phyloP scores from a whole-genome alignment of 2,797 vertebrate genomes.

The Poeciliopsis infans region DNA sequence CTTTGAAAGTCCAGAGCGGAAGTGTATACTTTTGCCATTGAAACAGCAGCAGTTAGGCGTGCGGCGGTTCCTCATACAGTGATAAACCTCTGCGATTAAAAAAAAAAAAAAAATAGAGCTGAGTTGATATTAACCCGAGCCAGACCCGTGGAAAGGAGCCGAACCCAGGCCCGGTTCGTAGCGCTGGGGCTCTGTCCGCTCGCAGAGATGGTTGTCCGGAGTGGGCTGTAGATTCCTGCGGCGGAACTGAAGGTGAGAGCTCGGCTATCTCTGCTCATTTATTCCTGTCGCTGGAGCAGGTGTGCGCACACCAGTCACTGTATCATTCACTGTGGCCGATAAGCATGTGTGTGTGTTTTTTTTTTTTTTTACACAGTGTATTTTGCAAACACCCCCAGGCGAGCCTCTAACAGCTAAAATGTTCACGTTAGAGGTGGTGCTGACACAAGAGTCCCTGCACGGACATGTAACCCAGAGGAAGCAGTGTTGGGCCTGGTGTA shows the following conservation, averaged over 20 bases:
- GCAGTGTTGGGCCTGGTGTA: constrained; percentile 24
- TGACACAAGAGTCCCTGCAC: constrained; percentile 15
- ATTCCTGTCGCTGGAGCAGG: constrained; percentile 58
- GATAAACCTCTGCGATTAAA: constrained; percentile 52
- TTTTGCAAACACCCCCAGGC: constrained; percentile 9
- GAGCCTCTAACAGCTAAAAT: constrained; percentile 44
- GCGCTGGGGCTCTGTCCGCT: constrained; percentile 20
- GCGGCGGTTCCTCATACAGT: constrained; percentile 44
- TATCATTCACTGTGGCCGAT: background rate
- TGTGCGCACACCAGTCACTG: constrained; percentile 22
- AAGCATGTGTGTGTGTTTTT: no score
- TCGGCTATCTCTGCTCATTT: constrained; percentile 43
- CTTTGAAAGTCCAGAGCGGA: constrained; percentile 51
- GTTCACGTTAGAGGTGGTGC: constrained; percentile 41
- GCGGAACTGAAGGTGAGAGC: constrained; percentile 80
- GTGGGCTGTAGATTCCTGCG: constrained; percentile 67
- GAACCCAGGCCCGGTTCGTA: constrained; percentile 15
- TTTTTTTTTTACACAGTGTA: background rate
- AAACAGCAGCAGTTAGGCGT: constrained; percentile 50
- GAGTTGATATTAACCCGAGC: constrained; percentile 16
- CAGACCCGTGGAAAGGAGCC: constrained; percentile 11
- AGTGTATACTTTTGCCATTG: background rate
- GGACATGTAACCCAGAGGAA: constrained; percentile 1
- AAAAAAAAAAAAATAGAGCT: constrained; percentile 26
- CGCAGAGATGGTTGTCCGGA: constrained; percentile 66